Evolutionary conservation across 2,888 invertebrate species (phyloP).

Genomic region (Apamea sordens): DNA sequence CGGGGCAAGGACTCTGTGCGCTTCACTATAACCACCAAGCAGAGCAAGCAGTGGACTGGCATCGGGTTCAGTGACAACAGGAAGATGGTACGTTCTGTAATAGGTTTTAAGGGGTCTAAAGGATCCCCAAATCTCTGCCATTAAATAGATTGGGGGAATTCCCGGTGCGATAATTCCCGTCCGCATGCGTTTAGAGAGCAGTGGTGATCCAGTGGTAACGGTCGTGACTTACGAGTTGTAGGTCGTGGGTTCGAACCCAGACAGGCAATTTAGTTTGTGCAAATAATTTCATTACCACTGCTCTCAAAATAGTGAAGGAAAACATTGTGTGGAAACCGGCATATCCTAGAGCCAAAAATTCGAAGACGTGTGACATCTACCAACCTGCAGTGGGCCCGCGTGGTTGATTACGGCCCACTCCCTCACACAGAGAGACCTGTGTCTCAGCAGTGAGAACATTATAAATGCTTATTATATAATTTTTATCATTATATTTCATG

Average conservation of each 20-base stretch:
- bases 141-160: background rate
- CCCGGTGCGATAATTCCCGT: background rate
- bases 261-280: background rate
- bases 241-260: background rate
- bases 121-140: background rate
- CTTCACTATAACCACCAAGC: conserved; percentile 94
- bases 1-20: conserved; percentile 93
- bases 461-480: no score
- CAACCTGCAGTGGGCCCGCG: no score
- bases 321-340: background rate
- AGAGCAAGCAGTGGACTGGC: conserved; percentile 96
- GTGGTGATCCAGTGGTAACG: background rate
- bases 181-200: background rate
- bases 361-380: no score
- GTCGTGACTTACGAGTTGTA: background rate
- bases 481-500: no score
- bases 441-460: no score
- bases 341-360: background rate
- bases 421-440: no score
- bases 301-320: no score
- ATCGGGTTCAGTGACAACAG: conserved; percentile 96
- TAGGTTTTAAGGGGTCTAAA: background rate
- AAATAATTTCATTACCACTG: background rate
- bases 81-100: conserved; percentile 91
- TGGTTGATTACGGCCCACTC: background rate